These are phyloP conservation scores for Clarias pachynema DNA, from an alignment of 2,797 vertebrate species.

Conservation along the genomic window DNA sequence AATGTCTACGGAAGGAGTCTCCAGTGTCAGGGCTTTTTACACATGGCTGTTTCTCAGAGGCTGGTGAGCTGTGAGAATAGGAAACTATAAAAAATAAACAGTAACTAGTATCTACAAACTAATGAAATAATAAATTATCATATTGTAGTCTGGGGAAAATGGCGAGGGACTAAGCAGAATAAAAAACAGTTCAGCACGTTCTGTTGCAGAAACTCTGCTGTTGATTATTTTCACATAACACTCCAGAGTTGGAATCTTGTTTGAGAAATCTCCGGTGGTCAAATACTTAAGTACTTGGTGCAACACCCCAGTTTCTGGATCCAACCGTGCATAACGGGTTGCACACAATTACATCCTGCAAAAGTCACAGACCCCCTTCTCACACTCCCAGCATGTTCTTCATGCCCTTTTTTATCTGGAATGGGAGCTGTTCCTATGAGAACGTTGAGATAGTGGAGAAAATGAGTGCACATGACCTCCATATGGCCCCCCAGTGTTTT, in stretches of 20 bases:
- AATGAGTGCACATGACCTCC: background rate
- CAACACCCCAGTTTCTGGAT: background rate
- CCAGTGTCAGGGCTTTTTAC: too few species aligned
- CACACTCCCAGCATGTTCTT: background rate
- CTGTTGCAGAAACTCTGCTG: too few species aligned
- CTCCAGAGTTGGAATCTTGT: background rate
- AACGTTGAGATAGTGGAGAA: slow-evolving; percentile 8
- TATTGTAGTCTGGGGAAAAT: too few species aligned
- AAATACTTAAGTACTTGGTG: background rate
- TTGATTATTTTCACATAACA: background rate
- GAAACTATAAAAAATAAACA: too few species aligned
- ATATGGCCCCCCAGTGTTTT: background rate
- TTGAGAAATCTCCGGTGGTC: background rate
- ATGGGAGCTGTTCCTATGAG: background rate
- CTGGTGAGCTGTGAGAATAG: too few species aligned
- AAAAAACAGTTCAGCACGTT: too few species aligned
- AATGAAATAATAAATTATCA: too few species aligned
- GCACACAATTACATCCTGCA: background rate
- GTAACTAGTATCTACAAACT: too few species aligned
- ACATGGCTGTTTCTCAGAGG: too few species aligned
- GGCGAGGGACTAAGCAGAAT: too few species aligned
- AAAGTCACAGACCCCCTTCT: background rate
- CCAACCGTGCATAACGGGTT: background rate
- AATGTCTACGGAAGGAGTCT: too few species aligned
- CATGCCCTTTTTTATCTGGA: background rate